Conservation (phyloP, 35 echinoderm and acorn worm genomes). For the Holothuria glaberrima region DNA sequence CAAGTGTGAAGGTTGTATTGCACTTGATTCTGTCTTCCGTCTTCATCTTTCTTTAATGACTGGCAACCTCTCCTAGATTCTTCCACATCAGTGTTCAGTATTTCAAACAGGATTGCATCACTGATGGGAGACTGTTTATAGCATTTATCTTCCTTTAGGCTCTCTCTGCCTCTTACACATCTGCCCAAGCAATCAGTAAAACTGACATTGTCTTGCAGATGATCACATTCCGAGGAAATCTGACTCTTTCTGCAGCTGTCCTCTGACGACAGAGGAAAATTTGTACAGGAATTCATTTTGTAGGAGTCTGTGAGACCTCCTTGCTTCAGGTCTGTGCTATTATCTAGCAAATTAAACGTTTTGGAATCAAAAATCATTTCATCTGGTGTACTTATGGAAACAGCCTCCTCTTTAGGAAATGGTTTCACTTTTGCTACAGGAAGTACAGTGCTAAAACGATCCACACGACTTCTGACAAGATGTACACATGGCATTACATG, state of each 20-base stretch:
- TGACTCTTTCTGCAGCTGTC: background rate
- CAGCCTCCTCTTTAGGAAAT: constrained; percentile 18
- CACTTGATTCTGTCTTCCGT: background rate
- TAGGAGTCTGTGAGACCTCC: too few relatives aligned
- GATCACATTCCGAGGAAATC: background rate
- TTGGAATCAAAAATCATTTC: too few relatives aligned
- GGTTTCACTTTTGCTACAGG: constrained; percentile 57
- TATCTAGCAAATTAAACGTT: too few relatives aligned
- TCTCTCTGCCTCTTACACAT: background rate
- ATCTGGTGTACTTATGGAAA: background rate
- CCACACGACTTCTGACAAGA: constrained; percentile 76
- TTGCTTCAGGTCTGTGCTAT: too few relatives aligned
- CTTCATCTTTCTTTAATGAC: background rate
- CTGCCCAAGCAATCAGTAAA: background rate
- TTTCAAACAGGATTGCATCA: background rate
- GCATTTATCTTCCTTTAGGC: background rate
- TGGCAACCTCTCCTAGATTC: too few relatives aligned
- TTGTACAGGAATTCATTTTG: too few relatives aligned
- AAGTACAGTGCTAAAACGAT: constrained; percentile 51
- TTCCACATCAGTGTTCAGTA: background rate
- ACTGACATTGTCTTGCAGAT: background rate
- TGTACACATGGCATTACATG: constrained; percentile 64
- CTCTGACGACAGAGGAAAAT: too few relatives aligned
- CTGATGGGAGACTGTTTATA: background rate
- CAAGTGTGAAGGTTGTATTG: constrained; percentile 47